Evolutionary conservation across 1,140 invertebrate genomes (phyloP).

Genomic region (Lordiphosa collinella): DNA sequence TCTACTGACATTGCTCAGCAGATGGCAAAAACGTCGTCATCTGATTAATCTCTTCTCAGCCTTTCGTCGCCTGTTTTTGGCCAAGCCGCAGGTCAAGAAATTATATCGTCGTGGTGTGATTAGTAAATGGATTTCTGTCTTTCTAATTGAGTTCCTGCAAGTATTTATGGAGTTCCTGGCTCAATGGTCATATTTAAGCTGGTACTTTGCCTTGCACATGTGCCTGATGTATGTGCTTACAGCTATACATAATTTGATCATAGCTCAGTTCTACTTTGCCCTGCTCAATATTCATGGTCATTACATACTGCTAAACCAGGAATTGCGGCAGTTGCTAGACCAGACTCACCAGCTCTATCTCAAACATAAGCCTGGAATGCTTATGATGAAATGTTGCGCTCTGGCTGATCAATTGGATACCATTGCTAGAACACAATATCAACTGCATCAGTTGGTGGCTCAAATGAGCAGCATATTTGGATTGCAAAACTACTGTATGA

Average conservation of each 20-base stretch:
- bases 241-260: constrained; percentile 32
- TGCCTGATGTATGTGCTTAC: background rate
- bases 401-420: constrained; percentile 37
- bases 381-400: constrained; percentile 19
- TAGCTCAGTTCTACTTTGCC: constrained; percentile 34
- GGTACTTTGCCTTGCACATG: background rate
- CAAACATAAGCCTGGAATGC: constrained; percentile 11
- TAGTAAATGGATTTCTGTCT: constrained; percentile 3
- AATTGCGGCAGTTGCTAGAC: constrained; percentile 18
- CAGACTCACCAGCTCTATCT: background rate
- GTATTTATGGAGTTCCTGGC: background rate
- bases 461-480: constrained; percentile 24
- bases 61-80: constrained; percentile 2
- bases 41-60: constrained; percentile 18
- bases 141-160: constrained; percentile 17
- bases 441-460: constrained; percentile 1
- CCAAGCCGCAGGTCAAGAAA: constrained; percentile 21
- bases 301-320: constrained; percentile 27
- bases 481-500: constrained; percentile 30
- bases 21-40: constrained; percentile 25
- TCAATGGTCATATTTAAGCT: background rate
- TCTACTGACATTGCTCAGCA: constrained; percentile 21
- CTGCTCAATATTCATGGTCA: constrained; percentile 26
- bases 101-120: constrained; percentile 14
- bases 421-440: constrained; percentile 17